These are phyloP conservation scores for Gobius niger DNA, from an alignment of 2,113 vertebrate species.

Conservation along the genomic window DNA sequence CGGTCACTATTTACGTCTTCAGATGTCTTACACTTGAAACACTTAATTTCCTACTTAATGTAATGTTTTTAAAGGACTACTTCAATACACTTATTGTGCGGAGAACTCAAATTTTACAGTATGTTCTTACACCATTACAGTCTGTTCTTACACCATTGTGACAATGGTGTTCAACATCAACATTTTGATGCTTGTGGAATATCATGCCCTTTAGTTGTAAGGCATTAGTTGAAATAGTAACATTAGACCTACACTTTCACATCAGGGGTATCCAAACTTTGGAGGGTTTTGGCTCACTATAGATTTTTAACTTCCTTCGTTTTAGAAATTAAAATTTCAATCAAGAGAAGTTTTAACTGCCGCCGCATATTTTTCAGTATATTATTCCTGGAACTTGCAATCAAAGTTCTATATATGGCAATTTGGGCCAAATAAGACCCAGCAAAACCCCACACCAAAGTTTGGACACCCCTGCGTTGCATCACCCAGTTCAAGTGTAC, in stretches of 20 bases:
- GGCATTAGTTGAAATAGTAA: conserved; percentile 60
- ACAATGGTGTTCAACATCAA: conserved; percentile 62
- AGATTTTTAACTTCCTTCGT: no score
- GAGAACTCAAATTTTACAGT: conserved; percentile 52
- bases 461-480: conserved; percentile 14
- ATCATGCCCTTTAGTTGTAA: conserved; percentile 54
- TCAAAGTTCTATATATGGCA: no score
- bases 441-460: no score
- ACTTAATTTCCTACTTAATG: conserved; percentile 30
- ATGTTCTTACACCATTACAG: conserved; percentile 41
- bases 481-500: conserved; percentile 49
- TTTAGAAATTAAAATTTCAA: no score
- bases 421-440: no score
- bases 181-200: conserved; percentile 65
- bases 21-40: conserved; percentile 40
- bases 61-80: conserved; percentile 32
- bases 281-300: no score
- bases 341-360: no score
- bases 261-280: no score
- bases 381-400: no score
- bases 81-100: conserved; percentile 42
- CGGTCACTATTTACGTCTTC: conserved; percentile 29
- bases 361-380: no score
- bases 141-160: conserved; percentile 50
- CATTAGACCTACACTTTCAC: conserved; percentile 25